Evolutionary conservation across 2,113 vertebrate species (phyloP).

Genomic region (Sardina pilchardus): DNA sequence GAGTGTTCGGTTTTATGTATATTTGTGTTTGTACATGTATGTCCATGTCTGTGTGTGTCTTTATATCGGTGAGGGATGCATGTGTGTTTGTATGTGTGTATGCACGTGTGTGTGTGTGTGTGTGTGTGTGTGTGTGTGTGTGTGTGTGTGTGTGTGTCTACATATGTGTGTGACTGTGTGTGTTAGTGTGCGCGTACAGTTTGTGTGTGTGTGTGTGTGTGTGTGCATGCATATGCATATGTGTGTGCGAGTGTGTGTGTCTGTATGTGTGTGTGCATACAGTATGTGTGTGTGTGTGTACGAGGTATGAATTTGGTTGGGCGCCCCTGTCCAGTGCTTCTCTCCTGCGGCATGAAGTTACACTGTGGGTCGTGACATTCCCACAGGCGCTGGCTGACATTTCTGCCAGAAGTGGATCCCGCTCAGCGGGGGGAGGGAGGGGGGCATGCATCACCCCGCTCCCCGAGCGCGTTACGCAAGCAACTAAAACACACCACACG

Average conservation of each 20-base stretch:
- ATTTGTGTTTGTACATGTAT: too few relatives aligned
- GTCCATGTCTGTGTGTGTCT: too few relatives aligned
- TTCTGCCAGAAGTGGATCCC: conserved; percentile 27
- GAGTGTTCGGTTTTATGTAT: too few relatives aligned
- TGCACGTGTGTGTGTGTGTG: neutral
- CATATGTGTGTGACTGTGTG: neutral
- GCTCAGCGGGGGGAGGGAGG: neutral
- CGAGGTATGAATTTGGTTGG: conserved; percentile 9
- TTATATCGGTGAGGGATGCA: too few relatives aligned
- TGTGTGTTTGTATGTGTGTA: conserved; percentile 41
- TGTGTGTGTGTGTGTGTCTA: neutral
- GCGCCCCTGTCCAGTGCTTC: neutral
- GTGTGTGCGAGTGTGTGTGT: neutral
- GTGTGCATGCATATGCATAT: neutral
- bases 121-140: neutral
- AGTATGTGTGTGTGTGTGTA: neutral
- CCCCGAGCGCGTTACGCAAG: conserved; percentile 13
- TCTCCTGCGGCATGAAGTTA: conserved; percentile 17
- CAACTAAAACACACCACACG: conserved; percentile 26
- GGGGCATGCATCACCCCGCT: neutral
- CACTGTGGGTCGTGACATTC: conserved; percentile 24
- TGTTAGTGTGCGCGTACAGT: neutral
- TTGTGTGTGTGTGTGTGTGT: conserved; percentile 46
- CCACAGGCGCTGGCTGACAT: conserved; percentile 32
- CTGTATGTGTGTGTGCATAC: neutral